Conservation (phyloP, 2,113 vertebrate species). For the Gnathonemus longibarbis region DNA sequence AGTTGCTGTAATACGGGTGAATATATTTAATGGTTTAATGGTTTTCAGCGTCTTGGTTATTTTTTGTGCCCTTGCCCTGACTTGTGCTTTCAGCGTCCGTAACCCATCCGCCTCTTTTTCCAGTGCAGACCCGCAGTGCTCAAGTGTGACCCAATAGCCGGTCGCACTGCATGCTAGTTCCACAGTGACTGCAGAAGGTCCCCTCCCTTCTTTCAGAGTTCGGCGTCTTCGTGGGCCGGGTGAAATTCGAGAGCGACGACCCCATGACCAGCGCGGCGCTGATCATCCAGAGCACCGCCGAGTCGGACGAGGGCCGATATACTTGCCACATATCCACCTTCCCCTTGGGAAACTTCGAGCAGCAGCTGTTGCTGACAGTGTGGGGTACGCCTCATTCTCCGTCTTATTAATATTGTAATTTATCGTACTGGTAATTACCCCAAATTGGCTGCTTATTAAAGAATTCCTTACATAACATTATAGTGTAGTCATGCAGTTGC, state of each 20-base stretch:
- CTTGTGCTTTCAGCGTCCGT: background rate
- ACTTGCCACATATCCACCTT: slow-evolving; percentile 58
- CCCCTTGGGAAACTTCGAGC: slow-evolving; percentile 61
- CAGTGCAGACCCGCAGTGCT: background rate
- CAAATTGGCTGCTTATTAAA: background rate
- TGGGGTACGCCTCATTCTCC: slow-evolving; percentile 53
- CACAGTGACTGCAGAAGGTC: background rate
- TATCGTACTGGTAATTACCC: background rate
- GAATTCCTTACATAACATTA: background rate
- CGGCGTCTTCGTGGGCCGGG: slow-evolving; percentile 41
- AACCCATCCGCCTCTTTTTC: background rate
- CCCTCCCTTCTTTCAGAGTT: slow-evolving; percentile 41
- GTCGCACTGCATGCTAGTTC: background rate
- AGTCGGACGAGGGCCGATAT: slow-evolving; percentile 53
- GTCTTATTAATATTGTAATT: background rate
- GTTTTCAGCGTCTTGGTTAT: background rate
- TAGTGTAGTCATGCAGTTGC: background rate
- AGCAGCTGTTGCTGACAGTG: slow-evolving; percentile 43
- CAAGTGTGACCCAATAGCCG: background rate
- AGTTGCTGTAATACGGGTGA: background rate
- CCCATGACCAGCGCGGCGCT: slow-evolving; percentile 49
- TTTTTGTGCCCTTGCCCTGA: background rate
- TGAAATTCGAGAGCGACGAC: slow-evolving; percentile 48
- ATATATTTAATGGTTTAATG: background rate
- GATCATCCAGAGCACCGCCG: slow-evolving; percentile 49